These are phyloP conservation scores for Disparrhopalites patrizii DNA, from an alignment of 2,888 invertebrate genomes.

Conservation along the genomic window DNA sequence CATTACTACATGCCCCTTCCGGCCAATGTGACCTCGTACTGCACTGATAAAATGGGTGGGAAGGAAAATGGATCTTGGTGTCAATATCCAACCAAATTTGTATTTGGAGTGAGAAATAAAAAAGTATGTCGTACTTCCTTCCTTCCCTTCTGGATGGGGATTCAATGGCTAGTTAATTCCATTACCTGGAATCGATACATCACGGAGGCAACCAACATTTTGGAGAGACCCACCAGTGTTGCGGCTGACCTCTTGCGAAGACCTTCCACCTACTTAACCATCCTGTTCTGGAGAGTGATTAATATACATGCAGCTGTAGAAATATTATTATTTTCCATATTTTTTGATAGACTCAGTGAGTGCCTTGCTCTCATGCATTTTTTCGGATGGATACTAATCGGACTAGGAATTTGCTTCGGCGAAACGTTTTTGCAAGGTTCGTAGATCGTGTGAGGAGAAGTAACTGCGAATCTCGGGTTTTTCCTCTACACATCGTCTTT, in stretches of 20 bases:
- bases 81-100: background rate
- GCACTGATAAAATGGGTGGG: background rate
- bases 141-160: slow-evolving; percentile 47
- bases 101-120: slow-evolving; percentile 9
- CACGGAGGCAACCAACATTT: slow-evolving; percentile 69
- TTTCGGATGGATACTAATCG: slow-evolving; percentile 66
- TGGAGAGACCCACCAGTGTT: slow-evolving; percentile 61
- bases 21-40: background rate
- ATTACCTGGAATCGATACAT: slow-evolving; percentile 81
- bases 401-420: too few relatives aligned
- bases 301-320: slow-evolving; percentile 76
- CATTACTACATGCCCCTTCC: slow-evolving; percentile 20
- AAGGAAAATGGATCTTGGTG: too few relatives aligned
- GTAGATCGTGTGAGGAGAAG: too few relatives aligned
- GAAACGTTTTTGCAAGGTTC: too few relatives aligned
- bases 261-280: slow-evolving; percentile 68
- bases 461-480: too few relatives aligned
- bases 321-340: slow-evolving; percentile 68
- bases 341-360: slow-evolving; percentile 76
- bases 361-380: slow-evolving; percentile 68
- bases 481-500: too few relatives aligned
- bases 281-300: slow-evolving; percentile 70
- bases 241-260: slow-evolving; percentile 60
- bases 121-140: slow-evolving; percentile 15
- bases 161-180: slow-evolving; percentile 68